Evolutionary conservation across 2,888 invertebrate species (phyloP).

Genomic region (Blera fallax): DNA sequence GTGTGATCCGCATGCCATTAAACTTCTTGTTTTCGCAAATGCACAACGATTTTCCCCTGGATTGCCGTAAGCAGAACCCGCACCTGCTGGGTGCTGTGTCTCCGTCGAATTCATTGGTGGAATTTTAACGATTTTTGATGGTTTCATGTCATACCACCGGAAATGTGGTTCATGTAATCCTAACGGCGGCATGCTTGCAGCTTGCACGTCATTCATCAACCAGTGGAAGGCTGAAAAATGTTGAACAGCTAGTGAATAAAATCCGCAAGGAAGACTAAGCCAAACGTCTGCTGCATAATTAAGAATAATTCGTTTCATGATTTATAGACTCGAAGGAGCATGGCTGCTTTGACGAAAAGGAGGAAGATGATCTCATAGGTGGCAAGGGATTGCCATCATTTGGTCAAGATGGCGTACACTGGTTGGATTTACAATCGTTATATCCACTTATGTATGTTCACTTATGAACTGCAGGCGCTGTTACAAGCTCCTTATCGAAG

Average conservation of each 20-base stretch:
- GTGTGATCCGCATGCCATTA: slow-evolving; percentile 57
- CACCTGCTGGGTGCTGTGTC: slow-evolving; percentile 41
- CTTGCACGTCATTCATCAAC: slow-evolving; percentile 66
- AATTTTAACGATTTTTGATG: slow-evolving; percentile 64
- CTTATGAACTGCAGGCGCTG: no score
- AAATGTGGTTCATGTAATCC: slow-evolving; percentile 16
- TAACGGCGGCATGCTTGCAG: slow-evolving; percentile 41
- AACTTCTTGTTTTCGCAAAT: neutral
- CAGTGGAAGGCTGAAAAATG: neutral
- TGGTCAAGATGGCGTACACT: neutral
- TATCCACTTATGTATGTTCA: no score
- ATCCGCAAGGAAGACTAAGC: neutral
- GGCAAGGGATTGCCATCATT: neutral
- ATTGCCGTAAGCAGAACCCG: neutral
- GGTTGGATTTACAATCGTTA: no score
- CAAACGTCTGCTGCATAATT: slow-evolving; percentile 12
- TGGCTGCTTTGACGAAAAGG: neutral
- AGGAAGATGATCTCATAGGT: no score
- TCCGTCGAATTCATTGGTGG: slow-evolving; percentile 28
- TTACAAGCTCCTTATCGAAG: no score
- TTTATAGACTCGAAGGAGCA: slow-evolving; percentile 38
- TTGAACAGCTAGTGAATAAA: slow-evolving; percentile 1
- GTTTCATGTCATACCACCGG: slow-evolving; percentile 27
- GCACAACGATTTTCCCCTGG: slow-evolving; percentile 15
- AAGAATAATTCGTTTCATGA: slow-evolving; percentile 39